Conservation (phyloP, 1,140 invertebrate genomes). For the Drosophila orosa region DNA sequence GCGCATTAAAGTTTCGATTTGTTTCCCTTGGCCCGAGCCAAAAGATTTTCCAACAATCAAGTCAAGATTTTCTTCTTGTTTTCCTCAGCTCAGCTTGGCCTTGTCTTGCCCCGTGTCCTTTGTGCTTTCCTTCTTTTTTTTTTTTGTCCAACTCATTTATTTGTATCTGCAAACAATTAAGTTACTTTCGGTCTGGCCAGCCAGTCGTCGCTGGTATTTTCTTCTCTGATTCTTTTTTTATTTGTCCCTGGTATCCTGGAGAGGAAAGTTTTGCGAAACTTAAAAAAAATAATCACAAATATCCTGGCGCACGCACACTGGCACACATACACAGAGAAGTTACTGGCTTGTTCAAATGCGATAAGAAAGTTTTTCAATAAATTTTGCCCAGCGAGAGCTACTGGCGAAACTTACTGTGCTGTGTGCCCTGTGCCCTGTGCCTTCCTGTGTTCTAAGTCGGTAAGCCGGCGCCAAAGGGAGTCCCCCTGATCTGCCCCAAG, state of each 20-base stretch:
- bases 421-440: background rate
- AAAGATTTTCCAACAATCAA: conserved; percentile 53
- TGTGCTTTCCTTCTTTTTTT: conserved; percentile 16
- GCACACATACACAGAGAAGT: conserved; percentile 56
- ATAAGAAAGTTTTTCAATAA: conserved; percentile 84
- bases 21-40: conserved; percentile 25
- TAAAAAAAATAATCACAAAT: conserved; percentile 66
- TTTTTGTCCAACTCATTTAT: conserved; percentile 69
- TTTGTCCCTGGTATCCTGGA: conserved; percentile 31
- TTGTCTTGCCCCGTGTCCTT: conserved; percentile 25
- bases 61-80: conserved; percentile 48
- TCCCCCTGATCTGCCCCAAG: conserved; percentile 1
- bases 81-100: conserved; percentile 25
- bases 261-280: conserved; percentile 68
- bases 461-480: conserved; percentile 66
- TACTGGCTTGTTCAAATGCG: conserved; percentile 67
- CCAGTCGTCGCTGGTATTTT: conserved; percentile 47
- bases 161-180: conserved; percentile 81
- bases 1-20: conserved; percentile 48
- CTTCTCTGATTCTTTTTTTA: conserved; percentile 14
- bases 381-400: conserved; percentile 71
- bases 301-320: conserved; percentile 44
- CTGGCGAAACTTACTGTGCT: conserved; percentile 67
- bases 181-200: conserved; percentile 60
- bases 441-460: conserved; percentile 55